These are phyloP conservation scores for Odontocerum albicorne DNA, from an alignment of 2,888 invertebrate genomes.

Conservation along the genomic window DNA sequence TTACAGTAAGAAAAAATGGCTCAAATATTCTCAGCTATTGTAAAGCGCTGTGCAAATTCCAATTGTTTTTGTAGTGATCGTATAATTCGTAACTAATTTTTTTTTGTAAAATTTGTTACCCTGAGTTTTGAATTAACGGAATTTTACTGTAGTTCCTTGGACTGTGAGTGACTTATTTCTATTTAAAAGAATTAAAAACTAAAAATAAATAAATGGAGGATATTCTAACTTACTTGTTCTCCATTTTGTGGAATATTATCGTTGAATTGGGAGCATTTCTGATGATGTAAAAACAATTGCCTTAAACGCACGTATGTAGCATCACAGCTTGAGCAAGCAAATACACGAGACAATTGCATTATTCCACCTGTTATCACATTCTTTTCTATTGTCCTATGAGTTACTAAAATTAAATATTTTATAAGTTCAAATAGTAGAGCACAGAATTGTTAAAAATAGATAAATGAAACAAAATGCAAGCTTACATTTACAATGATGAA, in stretches of 20 bases:
- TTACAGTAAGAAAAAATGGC: no score
- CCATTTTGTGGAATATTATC: not conserved
- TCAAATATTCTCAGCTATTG: no score
- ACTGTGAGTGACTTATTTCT: no score
- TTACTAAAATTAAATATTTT: not conserved
- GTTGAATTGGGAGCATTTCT: not conserved
- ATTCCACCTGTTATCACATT: conserved; percentile 1
- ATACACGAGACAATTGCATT: not conserved
- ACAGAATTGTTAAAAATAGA: not conserved
- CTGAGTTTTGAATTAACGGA: no score
- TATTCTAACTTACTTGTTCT: not conserved
- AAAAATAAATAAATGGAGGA: no score
- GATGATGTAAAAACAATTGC: not conserved
- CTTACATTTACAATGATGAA: not conserved
- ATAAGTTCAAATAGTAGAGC: not conserved
- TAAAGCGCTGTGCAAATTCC: no score
- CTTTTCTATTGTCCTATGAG: conserved; percentile 1
- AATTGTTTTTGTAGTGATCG: no score
- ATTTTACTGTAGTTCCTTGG: no score
- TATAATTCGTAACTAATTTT: no score
- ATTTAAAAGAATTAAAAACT: no score
- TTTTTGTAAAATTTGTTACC: no score
- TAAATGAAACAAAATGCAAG: not conserved
- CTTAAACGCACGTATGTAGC: not conserved
- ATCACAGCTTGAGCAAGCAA: not conserved